Percentiles rank a stretch among this genome's conserved stretches.
phyloP scores from a whole-genome alignment of 2,888 invertebrate genomes.

The Caenorhabditis drosophilae region DNA sequence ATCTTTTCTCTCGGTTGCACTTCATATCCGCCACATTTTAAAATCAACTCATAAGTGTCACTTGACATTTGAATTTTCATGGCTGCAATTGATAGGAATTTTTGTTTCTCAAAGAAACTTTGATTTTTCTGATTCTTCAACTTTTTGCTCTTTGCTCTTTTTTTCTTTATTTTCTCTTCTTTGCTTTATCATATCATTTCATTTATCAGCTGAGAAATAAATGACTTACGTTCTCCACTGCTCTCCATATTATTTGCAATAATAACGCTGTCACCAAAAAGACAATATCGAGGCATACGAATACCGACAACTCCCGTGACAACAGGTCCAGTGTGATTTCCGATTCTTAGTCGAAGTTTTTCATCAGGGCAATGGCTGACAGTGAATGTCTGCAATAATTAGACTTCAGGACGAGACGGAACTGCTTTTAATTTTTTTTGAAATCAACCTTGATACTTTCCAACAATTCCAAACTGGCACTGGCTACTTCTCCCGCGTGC shows the following conservation, averaged over 20 bases:
- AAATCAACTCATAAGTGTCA: conserved; percentile 35
- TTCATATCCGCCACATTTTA: conserved; percentile 42
- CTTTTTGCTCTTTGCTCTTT: no score
- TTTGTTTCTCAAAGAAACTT: no score
- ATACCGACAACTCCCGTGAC: conserved; percentile 47
- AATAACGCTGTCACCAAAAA: conserved; percentile 48
- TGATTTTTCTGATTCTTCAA: no score
- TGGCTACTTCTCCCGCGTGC: conserved; percentile 53
- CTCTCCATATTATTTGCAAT: conserved; percentile 48
- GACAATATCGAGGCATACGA: conserved; percentile 42
- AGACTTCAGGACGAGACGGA: neutral
- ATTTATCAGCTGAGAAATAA: neutral
- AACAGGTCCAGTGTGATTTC: conserved; percentile 45
- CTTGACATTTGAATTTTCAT: conserved; percentile 47
- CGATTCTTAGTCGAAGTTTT: conserved; percentile 41
- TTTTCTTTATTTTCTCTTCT: no score
- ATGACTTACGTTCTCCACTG: conserved; percentile 43
- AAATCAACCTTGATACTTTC: conserved; percentile 34
- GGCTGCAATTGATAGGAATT: conserved; percentile 24
- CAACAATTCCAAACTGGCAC: conserved; percentile 42
- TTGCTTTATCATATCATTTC: no score
- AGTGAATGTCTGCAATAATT: conserved; percentile 26
- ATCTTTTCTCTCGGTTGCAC: conserved; percentile 40
- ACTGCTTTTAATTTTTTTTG: neutral
- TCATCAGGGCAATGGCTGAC: conserved; percentile 47